Percentiles rank a stretch among this genome's conserved stretches.
Evolutionary conservation across 1,140 invertebrate species (phyloP).

Genomic region (Drosophila sulfurigaster): DNA sequence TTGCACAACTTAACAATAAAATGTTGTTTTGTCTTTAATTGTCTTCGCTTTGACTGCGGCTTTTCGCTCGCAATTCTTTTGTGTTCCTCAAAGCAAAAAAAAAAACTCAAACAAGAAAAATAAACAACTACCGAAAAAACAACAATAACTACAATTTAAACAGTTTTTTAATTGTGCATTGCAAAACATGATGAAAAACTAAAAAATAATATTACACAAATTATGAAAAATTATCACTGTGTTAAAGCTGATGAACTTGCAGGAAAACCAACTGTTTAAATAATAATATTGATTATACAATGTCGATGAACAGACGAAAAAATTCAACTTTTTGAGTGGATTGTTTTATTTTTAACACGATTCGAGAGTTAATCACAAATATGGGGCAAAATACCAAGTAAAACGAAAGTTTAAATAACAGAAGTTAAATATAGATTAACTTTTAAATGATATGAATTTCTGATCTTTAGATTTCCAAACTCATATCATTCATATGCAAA

Average conservation of each 20-base stretch:
- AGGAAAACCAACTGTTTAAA: slow-evolving; percentile 62
- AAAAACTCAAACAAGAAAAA: slow-evolving; percentile 7
- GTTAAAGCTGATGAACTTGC: slow-evolving; percentile 59
- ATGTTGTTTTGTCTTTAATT: slow-evolving; percentile 54
- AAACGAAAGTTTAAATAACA: slow-evolving; percentile 16
- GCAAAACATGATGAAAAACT: slow-evolving; percentile 54
- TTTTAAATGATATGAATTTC: background rate
- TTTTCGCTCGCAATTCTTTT: slow-evolving; percentile 72
- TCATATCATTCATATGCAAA: slow-evolving; percentile 24
- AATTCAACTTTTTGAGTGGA: slow-evolving; percentile 9
- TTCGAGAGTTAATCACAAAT: slow-evolving; percentile 2
- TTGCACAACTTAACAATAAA: slow-evolving; percentile 63
- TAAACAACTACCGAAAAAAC: slow-evolving; percentile 6
- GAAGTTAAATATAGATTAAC: background rate
- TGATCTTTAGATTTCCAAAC: background rate
- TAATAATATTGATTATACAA: slow-evolving; percentile 62
- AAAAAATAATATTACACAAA: slow-evolving; percentile 43
- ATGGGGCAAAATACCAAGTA: background rate
- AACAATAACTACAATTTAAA: slow-evolving; percentile 44
- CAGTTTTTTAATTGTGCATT: slow-evolving; percentile 76
- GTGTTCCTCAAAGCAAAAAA: slow-evolving; percentile 29
- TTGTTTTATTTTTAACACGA: slow-evolving; percentile 36
- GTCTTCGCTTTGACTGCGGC: slow-evolving; percentile 37
- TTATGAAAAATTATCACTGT: slow-evolving; percentile 66
- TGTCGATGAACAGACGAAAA: slow-evolving; percentile 9